These are phyloP conservation scores for Mermis nigrescens DNA, from an alignment of 2,888 invertebrate genomes.

Conservation along the genomic window DNA sequence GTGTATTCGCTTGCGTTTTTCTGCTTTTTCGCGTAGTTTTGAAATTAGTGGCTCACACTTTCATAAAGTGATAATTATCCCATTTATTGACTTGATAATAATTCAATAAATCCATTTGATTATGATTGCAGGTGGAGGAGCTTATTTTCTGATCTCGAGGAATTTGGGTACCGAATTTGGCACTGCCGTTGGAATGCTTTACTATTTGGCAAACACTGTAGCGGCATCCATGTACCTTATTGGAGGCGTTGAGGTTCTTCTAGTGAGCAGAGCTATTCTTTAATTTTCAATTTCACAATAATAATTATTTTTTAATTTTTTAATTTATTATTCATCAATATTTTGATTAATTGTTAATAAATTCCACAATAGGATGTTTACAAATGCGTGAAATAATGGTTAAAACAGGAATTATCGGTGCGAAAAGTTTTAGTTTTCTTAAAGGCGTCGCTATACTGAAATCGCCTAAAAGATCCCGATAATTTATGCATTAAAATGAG, in stretches of 20 bases:
- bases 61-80: no score
- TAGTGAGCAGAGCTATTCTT: constrained; percentile 27
- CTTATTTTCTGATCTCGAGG: constrained; percentile 95
- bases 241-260: constrained; percentile 38
- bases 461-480: no score
- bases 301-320: constrained; percentile 25
- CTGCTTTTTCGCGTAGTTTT: not conserved
- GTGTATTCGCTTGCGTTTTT: no score
- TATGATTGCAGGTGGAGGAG: constrained; percentile 58
- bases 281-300: not conserved
- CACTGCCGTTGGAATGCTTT: constrained; percentile 88
- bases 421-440: no score
- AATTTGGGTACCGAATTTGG: constrained; percentile 83
- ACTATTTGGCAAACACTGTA: constrained; percentile 86
- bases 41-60: not conserved
- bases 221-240: constrained; percentile 97
- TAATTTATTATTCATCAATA: not conserved
- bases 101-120: not conserved
- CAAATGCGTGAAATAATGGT: no score
- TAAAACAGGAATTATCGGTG: no score
- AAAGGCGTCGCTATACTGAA: no score
- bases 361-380: no score
- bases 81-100: no score
- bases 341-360: no score
- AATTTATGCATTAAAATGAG: no score